phyloP scores from a whole-genome alignment of 1,140 invertebrate species.

The Globodera ellingtonae region DNA sequence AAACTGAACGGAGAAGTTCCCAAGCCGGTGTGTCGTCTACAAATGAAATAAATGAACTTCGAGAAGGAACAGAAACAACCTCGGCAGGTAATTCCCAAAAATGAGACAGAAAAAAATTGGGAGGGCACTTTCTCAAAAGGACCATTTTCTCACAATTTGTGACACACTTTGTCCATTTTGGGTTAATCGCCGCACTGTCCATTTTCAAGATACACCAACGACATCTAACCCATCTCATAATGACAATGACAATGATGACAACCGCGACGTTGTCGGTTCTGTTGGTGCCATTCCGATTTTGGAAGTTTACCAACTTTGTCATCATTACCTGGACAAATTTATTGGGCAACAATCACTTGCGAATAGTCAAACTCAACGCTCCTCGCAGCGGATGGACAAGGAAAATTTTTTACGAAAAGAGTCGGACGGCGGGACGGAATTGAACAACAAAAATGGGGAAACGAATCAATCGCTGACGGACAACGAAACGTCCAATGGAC shows the following conservation, averaged over 20 bases:
- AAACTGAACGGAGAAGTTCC: slow-evolving; percentile 14
- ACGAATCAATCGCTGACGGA: not conserved
- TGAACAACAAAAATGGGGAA: slow-evolving; percentile 3
- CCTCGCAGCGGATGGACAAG: not conserved
- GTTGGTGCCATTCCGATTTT: not conserved
- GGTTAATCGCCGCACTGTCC: not conserved
- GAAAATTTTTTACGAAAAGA: not conserved
- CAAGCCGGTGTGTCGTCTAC: not conserved
- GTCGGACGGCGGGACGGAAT: not conserved
- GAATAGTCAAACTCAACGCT: slow-evolving; percentile 6
- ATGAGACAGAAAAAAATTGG: not conserved
- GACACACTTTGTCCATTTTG: not conserved
- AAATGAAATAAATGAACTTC: not conserved
- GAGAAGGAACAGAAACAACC: not conserved
- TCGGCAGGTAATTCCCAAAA: not conserved
- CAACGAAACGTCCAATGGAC: slow-evolving; percentile 12
- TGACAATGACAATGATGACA: not conserved
- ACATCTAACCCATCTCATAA: not conserved
- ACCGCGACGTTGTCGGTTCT: not conserved
- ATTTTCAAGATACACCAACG: not conserved
- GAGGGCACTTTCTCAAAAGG: not conserved
- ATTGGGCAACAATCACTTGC: not conserved
- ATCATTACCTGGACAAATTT: not conserved
- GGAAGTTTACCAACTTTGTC: slow-evolving; percentile 5
- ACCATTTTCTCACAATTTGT: not conserved